Conservation (phyloP, 2,113 vertebrate genomes). For the Lagopus muta region DNA sequence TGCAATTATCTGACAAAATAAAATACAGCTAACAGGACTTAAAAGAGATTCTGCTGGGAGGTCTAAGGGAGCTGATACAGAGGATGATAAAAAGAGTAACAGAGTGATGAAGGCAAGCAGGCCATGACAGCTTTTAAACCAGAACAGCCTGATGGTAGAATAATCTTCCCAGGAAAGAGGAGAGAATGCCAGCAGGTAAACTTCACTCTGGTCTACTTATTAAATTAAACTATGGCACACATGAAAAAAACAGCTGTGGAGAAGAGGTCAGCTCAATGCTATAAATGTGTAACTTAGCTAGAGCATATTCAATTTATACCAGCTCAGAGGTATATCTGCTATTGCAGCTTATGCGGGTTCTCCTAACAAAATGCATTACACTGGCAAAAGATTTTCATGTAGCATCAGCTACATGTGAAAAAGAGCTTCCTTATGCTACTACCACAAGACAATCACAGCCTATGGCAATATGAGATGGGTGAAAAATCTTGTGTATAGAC, state of each 20-base stretch:
- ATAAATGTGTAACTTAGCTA: constrained; percentile 36
- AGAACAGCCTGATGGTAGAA: constrained; percentile 19
- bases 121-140: not conserved
- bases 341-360: not conserved
- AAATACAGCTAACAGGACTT: not conserved
- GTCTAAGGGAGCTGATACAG: not conserved
- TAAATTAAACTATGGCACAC: constrained; percentile 34
- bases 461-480: not conserved
- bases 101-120: not conserved
- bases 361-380: not conserved
- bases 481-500: constrained; percentile 15
- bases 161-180: constrained; percentile 29
- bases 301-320: constrained; percentile 36
- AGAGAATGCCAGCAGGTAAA: not conserved
- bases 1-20: not conserved
- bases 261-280: constrained; percentile 40
- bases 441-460: not conserved
- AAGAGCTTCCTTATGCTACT: not conserved
- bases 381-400: constrained; percentile 18
- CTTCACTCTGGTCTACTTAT: not conserved
- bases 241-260: constrained; percentile 13
- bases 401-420: not conserved
- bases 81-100: not conserved
- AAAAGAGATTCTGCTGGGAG: not conserved
- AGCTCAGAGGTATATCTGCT: constrained; percentile 28